Evolutionary conservation across 1,140 invertebrate genomes (phyloP).

Genomic region (Euborellia annulipes): DNA sequence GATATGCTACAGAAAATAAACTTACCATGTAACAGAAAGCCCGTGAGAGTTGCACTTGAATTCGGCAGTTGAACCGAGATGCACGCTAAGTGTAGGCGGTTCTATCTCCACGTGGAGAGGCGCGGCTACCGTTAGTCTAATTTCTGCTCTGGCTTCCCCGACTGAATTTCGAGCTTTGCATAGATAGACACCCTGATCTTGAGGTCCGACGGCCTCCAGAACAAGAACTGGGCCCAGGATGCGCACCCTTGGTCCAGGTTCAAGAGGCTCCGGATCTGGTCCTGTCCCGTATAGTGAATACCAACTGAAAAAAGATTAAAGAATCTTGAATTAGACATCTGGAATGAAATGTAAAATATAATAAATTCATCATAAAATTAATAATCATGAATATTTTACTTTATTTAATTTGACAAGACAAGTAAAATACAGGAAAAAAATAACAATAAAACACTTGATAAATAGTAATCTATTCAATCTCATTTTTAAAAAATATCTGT

Average conservation of each 20-base stretch:
- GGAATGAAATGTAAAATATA: too few species aligned
- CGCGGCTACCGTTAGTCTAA: conserved; percentile 45
- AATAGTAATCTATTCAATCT: too few species aligned
- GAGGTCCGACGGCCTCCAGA: conserved; percentile 50
- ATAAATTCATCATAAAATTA: too few species aligned
- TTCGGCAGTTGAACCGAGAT: conserved; percentile 57
- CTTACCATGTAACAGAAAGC: too few species aligned
- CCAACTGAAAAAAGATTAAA: conserved; percentile 37
- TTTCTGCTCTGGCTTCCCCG: conserved; percentile 49
- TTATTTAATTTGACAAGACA: too few species aligned
- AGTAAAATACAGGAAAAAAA: too few species aligned
- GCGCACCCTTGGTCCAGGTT: conserved; percentile 43
- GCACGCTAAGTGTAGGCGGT: conserved; percentile 51
- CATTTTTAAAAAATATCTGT: too few species aligned
- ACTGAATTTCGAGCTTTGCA: conserved; percentile 50
- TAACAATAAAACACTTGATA: too few species aligned
- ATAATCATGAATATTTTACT: too few species aligned
- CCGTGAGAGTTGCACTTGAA: conserved; percentile 43
- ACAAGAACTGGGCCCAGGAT: conserved; percentile 50
- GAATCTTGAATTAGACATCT: conserved; percentile 12
- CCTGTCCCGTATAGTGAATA: conserved; percentile 38
- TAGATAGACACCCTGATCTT: conserved; percentile 51
- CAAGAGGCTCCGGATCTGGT: conserved; percentile 40
- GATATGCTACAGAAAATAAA: too few species aligned
- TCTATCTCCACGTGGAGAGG: conserved; percentile 53